Percentiles rank a stretch among this genome's conserved stretches.
Evolutionary conservation across 2,113 vertebrate species (phyloP).

Genomic region (Zosterops hypoxanthus): DNA sequence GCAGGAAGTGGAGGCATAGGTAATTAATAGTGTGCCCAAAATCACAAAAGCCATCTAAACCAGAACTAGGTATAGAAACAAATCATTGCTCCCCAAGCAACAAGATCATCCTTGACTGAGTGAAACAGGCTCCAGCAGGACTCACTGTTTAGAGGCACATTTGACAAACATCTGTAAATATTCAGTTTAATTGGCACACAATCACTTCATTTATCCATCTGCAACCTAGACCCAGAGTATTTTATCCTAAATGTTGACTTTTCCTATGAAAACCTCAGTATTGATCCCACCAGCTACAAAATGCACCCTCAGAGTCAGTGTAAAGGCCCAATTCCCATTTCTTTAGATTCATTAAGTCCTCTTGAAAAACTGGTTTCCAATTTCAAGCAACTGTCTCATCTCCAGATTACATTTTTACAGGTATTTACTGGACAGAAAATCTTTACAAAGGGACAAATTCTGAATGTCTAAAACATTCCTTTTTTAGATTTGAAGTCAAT

Average conservation of each 20-base stretch:
- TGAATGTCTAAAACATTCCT: neutral
- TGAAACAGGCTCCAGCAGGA: neutral
- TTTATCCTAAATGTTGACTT: neutral
- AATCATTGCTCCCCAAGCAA: neutral
- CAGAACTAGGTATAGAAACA: neutral
- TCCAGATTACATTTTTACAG: neutral
- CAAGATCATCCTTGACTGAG: neutral
- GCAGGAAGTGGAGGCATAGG: neutral
- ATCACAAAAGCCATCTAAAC: neutral
- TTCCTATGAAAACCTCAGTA: neutral
- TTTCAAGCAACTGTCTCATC: neutral
- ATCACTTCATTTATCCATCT: neutral
- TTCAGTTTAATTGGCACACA: neutral
- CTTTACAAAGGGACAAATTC: neutral
- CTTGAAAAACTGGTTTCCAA: neutral
- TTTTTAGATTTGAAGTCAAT: neutral
- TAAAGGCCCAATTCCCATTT: neutral
- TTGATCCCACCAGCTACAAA: neutral
- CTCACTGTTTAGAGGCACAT: neutral
- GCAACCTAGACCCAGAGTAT: neutral
- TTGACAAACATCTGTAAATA: neutral
- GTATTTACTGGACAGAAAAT: neutral
- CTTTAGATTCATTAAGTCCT: neutral
- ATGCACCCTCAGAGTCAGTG: neutral
- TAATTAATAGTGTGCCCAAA: neutral